Base-by-base conservation (phyloP, 2,888 invertebrate species). In the Caenorhabditis sp. region DNA sequence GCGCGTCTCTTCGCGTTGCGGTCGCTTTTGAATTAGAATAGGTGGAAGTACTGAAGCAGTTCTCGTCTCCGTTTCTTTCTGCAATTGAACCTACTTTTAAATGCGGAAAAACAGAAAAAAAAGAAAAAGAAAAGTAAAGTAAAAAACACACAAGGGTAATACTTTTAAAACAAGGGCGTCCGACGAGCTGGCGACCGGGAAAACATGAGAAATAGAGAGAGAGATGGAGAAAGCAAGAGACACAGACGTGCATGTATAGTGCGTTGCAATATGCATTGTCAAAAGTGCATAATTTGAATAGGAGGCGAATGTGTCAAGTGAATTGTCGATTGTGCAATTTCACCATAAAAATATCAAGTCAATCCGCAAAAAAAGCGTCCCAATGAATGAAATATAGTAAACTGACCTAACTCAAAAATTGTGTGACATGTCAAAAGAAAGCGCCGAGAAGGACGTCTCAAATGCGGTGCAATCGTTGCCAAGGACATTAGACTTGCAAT, bases 141-240 rank as follows among this genome's bases (percentile, higher is more conserved):
- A 11, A 18, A 50, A 35, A 44, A 35, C 26, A 11, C 18, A 26
- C 24, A 22, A 8, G 9, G 28, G 37, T 67, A 74, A 74, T 47
- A 60, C 65, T 58, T 28, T 18, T 28, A 53, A 51, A 26, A 47
- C 58, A 47, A 58, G 65, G 56, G 65, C 51, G 65, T 35, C 58
- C 65, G 28, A 22, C 32, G 60, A 74, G 74, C 65, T 60, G 65
- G 47, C 64, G 37, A 51, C 58, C 47, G 51, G 24, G 51, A 72
- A 74, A 64, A 65, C 37, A 60, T 55, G 60, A n/a, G 74, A 74
- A 51, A 71, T 26, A 74, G 61, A 65, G 51, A 67, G 50, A 58
- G 18, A 67, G 8, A 58, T 18, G 56, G 18, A 28, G 44, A 37
- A n/a, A n/a, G n/a, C 26, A 44, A 50, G 58, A 47, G 55, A 50